Evolutionary conservation across 2,888 invertebrate species (phyloP).

Genomic region (Cheiracanthium punctorium): DNA sequence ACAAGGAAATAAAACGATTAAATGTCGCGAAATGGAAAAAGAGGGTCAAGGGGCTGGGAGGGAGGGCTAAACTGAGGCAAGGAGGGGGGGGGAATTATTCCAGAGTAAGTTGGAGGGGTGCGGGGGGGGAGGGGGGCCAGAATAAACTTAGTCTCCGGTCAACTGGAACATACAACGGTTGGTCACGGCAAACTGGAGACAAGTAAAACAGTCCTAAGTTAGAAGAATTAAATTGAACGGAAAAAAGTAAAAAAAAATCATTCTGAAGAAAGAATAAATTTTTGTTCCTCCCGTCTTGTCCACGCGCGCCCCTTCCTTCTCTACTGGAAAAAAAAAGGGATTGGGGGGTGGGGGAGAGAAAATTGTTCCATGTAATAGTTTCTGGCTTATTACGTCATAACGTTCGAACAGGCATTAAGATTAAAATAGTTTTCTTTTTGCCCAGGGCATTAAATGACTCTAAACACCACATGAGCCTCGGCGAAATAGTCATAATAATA

Average conservation of each 20-base stretch:
- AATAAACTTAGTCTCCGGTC: constrained; percentile 60
- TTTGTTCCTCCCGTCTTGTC: background rate
- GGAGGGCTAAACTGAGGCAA: background rate
- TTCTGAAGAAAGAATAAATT: background rate
- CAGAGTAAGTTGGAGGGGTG: background rate
- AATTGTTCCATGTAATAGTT: constrained; percentile 49
- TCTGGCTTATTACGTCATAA: constrained; percentile 60
- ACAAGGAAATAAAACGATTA: background rate
- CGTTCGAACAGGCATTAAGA: constrained; percentile 49
- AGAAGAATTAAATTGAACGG: constrained; percentile 68
- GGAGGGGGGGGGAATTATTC: background rate
- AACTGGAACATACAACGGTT: constrained; percentile 61
- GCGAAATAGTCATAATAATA: too few species aligned
- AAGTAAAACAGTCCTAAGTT: constrained; percentile 62
- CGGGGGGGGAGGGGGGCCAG: constrained; percentile 21
- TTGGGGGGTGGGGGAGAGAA: background rate
- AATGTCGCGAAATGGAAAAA: constrained; percentile 47
- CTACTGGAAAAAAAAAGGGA: background rate
- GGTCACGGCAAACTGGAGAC: constrained; percentile 64
- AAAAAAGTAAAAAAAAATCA: constrained; percentile 25
- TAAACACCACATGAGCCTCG: background rate
- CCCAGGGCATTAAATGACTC: background rate
- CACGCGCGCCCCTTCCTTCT: background rate
- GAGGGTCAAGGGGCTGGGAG: constrained; percentile 45
- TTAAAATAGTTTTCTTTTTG: constrained; percentile 56